phyloP scores from a whole-genome alignment of 2,888 invertebrate genomes.

The Eutolmus rufibarbis region DNA sequence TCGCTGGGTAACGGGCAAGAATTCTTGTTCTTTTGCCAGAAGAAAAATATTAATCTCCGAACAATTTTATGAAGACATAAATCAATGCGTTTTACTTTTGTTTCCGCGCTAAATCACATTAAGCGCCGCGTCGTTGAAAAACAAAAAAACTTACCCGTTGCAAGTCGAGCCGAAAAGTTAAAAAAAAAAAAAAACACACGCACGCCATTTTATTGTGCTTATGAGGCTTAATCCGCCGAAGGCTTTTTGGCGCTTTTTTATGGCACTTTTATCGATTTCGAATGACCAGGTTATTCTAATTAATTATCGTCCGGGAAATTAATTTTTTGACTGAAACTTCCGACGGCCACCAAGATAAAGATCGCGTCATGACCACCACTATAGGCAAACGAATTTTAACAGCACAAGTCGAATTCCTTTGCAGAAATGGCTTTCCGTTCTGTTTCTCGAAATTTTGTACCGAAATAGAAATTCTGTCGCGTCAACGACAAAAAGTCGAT shows the following conservation, averaged over 20 bases:
- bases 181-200: neutral
- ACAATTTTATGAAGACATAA: conserved; percentile 13
- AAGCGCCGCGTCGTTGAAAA: neutral
- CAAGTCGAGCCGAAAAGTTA: neutral
- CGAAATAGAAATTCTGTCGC: neutral
- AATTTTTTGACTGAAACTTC: neutral
- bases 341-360: neutral
- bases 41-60: neutral
- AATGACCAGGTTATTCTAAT: conserved; percentile 14
- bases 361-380: neutral
- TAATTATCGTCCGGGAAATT: neutral
- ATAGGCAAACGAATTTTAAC: neutral
- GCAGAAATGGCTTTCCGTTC: neutral
- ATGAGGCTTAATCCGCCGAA: neutral
- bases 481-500: neutral
- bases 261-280: neutral
- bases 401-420: neutral
- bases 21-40: neutral
- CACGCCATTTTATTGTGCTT: neutral
- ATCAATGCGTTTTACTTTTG: neutral
- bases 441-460: neutral
- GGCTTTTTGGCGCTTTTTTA: neutral
- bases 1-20: neutral
- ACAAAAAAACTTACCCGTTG: neutral
- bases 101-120: neutral